Evolutionary conservation across 2,113 vertebrate species (phyloP).

Genomic region (Tiliqua scincoides): DNA sequence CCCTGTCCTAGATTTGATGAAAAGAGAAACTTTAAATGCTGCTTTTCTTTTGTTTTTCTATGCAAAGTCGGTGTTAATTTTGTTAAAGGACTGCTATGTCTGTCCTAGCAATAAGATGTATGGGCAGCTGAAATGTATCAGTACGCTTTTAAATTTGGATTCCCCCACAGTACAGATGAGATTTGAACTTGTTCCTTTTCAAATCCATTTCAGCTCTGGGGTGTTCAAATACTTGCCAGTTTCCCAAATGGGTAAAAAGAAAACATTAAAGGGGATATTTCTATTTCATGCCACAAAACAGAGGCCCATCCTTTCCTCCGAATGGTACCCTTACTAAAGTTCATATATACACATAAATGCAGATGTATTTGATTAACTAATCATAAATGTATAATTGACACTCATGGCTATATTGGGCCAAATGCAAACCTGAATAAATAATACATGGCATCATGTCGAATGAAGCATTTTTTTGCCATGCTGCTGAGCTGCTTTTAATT

Average conservation of each 20-base stretch:
- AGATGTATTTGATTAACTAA: background rate
- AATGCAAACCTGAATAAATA: background rate
- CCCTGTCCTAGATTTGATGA: background rate
- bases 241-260: background rate
- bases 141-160: background rate
- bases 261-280: background rate
- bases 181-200: background rate
- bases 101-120: background rate
- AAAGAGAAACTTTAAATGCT: background rate
- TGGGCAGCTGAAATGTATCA: background rate
- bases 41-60: background rate
- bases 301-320: background rate
- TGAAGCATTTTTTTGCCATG: constrained; percentile 24
- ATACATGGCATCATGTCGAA: constrained; percentile 11
- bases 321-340: background rate
- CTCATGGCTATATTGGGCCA: background rate
- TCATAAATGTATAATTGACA: background rate
- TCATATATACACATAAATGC: background rate
- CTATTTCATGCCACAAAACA: background rate
- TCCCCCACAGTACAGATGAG: background rate
- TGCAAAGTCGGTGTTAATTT: background rate
- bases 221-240: background rate
- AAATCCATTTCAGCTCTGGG: background rate
- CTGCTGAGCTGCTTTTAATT: constrained; percentile 10
- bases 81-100: background rate